Conservation (phyloP, 2,113 vertebrate species). For the Bubo scandiacus region DNA sequence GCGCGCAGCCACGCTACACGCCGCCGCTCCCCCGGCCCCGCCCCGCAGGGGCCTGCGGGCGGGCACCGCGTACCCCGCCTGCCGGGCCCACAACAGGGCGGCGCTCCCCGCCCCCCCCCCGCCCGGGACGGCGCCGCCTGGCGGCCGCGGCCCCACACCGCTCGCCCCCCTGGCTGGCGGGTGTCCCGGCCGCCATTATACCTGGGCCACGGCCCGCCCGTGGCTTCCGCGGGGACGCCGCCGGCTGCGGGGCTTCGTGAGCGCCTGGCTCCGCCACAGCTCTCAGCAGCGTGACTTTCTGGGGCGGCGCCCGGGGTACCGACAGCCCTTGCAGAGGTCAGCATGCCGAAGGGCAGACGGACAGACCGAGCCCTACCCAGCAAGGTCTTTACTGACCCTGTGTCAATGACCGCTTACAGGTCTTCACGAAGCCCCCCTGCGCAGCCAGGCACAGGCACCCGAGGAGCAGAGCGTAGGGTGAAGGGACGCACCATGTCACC, state of each 20-base stretch:
- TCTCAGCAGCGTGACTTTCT: background rate
- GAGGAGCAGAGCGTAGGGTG: accelerated
- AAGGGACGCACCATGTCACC: background rate
- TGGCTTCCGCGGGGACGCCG: background rate
- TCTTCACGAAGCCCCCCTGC: accelerated
- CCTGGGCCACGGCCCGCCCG: no score
- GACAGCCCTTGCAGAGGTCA: background rate
- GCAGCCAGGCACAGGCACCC: background rate
- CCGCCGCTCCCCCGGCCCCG: no score
- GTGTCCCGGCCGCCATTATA: background rate
- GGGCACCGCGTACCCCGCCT: background rate
- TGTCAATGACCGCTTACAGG: accelerated
- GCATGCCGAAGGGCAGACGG: background rate
- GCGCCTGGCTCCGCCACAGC: background rate
- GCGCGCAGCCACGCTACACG: background rate
- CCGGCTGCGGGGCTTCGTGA: background rate
- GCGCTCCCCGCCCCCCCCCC: no score
- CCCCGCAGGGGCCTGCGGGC: background rate
- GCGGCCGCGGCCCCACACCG: background rate
- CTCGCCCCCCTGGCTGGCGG: background rate
- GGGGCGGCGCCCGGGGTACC: accelerated
- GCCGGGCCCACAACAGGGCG: no score
- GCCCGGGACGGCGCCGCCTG: background rate
- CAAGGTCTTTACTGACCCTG: background rate
- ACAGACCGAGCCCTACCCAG: background rate